Base-by-base conservation (phyloP, 2,113 vertebrate genomes). In the Salminus brasiliensis region DNA sequence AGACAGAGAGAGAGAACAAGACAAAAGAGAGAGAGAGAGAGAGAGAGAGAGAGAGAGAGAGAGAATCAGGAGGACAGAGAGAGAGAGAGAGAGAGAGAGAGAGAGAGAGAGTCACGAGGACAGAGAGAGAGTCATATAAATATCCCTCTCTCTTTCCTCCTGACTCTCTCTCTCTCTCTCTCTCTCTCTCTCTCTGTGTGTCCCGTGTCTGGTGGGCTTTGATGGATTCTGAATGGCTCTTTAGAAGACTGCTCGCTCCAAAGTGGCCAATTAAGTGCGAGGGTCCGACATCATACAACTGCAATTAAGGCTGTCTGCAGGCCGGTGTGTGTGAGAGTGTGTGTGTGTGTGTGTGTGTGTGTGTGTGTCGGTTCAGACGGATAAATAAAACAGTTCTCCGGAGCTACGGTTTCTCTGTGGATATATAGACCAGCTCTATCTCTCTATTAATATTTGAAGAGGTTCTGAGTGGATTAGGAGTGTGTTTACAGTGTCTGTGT, bases 171-270 rank as follows among this genome's bases (percentile, higher is more conserved):
- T 25, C 39, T 32, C 36, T 30, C 5, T 53, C 63, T 55, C 30
- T 74, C 23, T 68, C 47, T 34, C 72, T 32, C 49, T 43, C 23
- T 73, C 67, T 67, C 16, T 65, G n/a, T n/a, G n/a, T n/a, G n/a
- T 52, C 71, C 29, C 68, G 75, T 72, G 74, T 86, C 85, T 88
- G 83, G 84, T 83, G 55, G 69, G 59, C 49, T 84, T 70, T 85
- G 79, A 88, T 87, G 79, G 84, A 82, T 79, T 81, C 81, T 70
- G 84, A 87, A 89, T 86, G 87, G 79, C 85, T 86, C 78, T 86
- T 91, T 53, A 87, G 79, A 88, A 84, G 83, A 83, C 30, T 13
- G 66, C 52, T 7, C 84, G 78, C 79, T 88, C 71, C 78, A 72
- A 82, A 86, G 84, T 75, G 83, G 71, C 79, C 85, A 86, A 76